phyloP scores from a whole-genome alignment of 2,113 vertebrate species.

The Chamaetylas fuelleborni region DNA sequence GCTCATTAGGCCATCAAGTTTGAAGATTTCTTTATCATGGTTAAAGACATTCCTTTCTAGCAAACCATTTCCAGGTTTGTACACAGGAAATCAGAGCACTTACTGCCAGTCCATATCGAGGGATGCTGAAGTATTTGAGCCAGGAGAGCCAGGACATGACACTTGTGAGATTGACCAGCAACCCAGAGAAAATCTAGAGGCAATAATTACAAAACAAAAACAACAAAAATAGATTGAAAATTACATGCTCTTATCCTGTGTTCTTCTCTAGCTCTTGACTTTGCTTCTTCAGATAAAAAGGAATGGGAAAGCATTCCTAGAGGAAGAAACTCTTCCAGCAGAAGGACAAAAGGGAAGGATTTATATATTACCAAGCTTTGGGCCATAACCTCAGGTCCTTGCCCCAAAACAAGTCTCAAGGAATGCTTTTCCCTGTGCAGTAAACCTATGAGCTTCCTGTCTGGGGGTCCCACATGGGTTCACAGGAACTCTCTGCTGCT shows the following conservation, averaged over 20 bases:
- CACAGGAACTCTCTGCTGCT: background rate
- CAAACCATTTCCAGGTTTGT: background rate
- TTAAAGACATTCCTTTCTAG: background rate
- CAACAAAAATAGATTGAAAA: background rate
- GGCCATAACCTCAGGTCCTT: background rate
- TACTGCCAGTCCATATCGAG: constrained; percentile 84
- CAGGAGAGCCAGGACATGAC: constrained; percentile 81
- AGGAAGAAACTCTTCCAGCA: background rate
- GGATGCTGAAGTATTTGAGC: constrained; percentile 91
- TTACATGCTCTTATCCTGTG: background rate
- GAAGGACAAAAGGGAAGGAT: background rate
- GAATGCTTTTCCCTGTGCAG: background rate
- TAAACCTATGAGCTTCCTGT: rapidly evolving
- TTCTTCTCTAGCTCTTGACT: background rate
- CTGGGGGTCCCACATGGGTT: background rate
- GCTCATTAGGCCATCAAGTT: background rate
- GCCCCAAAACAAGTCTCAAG: rapidly evolving
- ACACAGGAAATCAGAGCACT: constrained; percentile 28
- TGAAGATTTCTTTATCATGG: background rate
- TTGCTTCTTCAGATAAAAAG: background rate
- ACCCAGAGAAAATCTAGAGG: constrained; percentile 86
- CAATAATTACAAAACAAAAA: background rate
- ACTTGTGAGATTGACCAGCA: constrained; percentile 86
- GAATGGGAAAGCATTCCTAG: background rate
- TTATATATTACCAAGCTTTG: background rate